Conservation (phyloP, 2,113 vertebrate species). For the Carassius auratus region DNA sequence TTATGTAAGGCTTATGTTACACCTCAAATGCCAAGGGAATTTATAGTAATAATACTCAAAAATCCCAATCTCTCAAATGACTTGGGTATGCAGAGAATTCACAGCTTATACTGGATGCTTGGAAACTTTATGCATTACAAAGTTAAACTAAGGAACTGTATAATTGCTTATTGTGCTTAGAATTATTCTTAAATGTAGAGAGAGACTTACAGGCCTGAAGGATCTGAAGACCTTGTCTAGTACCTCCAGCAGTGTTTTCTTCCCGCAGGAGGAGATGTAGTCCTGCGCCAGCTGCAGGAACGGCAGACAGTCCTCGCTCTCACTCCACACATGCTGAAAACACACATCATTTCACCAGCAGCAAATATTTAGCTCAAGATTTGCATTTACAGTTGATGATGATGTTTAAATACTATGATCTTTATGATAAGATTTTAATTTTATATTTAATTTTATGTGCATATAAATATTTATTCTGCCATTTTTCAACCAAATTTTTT, state of each 20-base stretch:
- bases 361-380: background rate
- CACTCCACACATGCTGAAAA: slow-evolving; percentile 95
- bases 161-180: background rate
- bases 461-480: too few relatives aligned
- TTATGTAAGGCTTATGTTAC: background rate
- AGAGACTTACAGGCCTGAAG: slow-evolving; percentile 91
- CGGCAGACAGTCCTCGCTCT: slow-evolving; percentile 97
- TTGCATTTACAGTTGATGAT: too few relatives aligned
- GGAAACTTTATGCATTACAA: background rate
- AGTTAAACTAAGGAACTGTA: background rate
- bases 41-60: background rate
- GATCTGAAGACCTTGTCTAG: slow-evolving; percentile 98
- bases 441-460: too few relatives aligned
- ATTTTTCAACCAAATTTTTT: background rate
- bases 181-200: background rate
- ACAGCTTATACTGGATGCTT: background rate
- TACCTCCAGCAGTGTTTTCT: slow-evolving; percentile 97
- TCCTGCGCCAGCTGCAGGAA: slow-evolving; percentile 97
- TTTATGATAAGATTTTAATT: too few relatives aligned
- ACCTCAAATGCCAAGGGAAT: background rate
- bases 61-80: too few relatives aligned
- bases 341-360: background rate
- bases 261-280: slow-evolving; percentile 98
- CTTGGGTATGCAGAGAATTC: too few relatives aligned
- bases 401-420: too few relatives aligned